phyloP scores from a whole-genome alignment of 2,888 invertebrate genomes.

The Julus scanicus region DNA sequence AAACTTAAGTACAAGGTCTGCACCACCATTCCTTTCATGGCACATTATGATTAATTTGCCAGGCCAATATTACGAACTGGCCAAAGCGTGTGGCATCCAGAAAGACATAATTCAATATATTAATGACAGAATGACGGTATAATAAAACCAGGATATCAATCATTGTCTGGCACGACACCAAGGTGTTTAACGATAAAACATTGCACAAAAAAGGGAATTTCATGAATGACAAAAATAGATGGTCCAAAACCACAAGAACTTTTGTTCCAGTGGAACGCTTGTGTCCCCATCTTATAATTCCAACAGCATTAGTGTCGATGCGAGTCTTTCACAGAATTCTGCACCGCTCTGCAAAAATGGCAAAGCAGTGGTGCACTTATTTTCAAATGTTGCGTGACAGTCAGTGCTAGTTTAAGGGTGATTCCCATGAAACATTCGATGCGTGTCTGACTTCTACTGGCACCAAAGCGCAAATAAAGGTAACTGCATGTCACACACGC shows the following conservation, averaged over 20 bases:
- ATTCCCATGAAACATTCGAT: not conserved
- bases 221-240: not conserved
- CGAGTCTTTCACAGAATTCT: not conserved
- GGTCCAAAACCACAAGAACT: not conserved
- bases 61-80: not conserved
- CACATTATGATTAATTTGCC: not conserved
- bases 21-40: not conserved
- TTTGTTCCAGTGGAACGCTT: not conserved
- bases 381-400: not conserved
- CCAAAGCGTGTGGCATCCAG: not conserved
- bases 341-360: not conserved
- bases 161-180: not conserved
- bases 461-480: not conserved
- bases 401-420: not conserved
- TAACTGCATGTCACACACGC: not conserved
- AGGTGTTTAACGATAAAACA: slow-evolving; percentile 9
- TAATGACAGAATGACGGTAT: not conserved
- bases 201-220: not conserved
- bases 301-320: not conserved
- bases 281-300: not conserved
- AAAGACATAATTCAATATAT: slow-evolving; percentile 31
- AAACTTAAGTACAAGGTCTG: not conserved
- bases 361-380: not conserved
- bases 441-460: not conserved
- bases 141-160: slow-evolving; percentile 14